Base-by-base conservation (phyloP, 2,888 invertebrate genomes). In the Chrysolina americana region DNA sequence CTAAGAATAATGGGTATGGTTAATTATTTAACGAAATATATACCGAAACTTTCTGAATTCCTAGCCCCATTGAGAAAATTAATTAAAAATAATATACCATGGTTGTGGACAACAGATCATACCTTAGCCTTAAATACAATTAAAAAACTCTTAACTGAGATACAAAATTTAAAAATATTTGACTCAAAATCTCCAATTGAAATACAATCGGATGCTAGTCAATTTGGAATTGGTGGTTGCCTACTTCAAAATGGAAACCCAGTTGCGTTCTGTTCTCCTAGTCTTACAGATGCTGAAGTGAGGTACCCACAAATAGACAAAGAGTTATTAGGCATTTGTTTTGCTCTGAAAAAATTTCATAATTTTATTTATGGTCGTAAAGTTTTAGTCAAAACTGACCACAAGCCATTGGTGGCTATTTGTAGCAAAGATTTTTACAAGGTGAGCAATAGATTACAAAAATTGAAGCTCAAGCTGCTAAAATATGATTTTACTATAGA, bases 251-350 rank as follows among this genome's bases (percentile, higher is more conserved):
- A 44, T 44, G 78, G 75, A 10, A n/a, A 75, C 62, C 81, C 81
- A 41, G 76, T 80, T 5, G 80, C 79, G 0, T 83, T 80, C 78
- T 80, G 81, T 28, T 85, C 85, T 0, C 73, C 81, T 50, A 78
- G 77, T n/a, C 73, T 83, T 17, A 81, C 81, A 10, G 80, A 80
- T 41, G 80, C 76, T 21, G 80, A 81, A 70, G 23, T 59, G 23
- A 79, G 73, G 13, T 86, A 83, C 76, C 78, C 84, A 56, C 82
- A 85, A 78, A 78, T 80, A 56, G 79, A 81, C 17, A 81, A 80
- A 76, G 85, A 86, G 72, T 70, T 81, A 5, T 71, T 86, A 17
- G 82, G 82, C 0, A 85, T 86, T 64, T 78, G 76, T 13, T 85
- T 83, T 78, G 80, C 78, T 0, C 80, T 83, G 53, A 65, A 75